phyloP scores from a whole-genome alignment of 2,113 vertebrate genomes.

The Pavo muticus region DNA sequence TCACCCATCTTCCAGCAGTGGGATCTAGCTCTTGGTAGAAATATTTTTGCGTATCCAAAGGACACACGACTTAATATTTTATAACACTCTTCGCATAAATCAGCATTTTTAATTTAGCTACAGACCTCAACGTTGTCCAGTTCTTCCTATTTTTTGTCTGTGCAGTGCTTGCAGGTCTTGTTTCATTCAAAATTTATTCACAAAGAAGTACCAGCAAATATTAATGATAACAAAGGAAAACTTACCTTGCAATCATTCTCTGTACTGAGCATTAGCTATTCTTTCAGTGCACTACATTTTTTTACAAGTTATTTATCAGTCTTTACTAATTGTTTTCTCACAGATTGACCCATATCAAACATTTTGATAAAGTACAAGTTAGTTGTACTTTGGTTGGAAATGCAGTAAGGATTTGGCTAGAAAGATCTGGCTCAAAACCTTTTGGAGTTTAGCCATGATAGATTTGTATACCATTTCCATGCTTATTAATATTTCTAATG shows the following conservation, averaged over 20 bases:
- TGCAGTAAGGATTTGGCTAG: background rate
- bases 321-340: background rate
- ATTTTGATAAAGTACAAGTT: background rate
- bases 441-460: background rate
- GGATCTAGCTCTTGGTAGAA: background rate
- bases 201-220: background rate
- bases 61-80: background rate
- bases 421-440: background rate
- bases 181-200: slow-evolving; percentile 1
- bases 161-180: background rate
- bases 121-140: background rate
- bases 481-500: background rate
- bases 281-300: background rate
- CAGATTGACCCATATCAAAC: background rate
- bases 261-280: background rate
- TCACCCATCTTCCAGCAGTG: background rate
- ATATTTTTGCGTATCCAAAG: background rate
- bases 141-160: background rate
- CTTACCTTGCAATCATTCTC: background rate
- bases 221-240: background rate
- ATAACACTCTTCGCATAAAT: background rate
- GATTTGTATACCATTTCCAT: background rate
- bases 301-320: background rate
- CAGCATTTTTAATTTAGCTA: background rate
- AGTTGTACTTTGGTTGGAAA: background rate